Base-by-base conservation (phyloP, 2,888 invertebrate genomes). In the Hydriomena furcata region DNA sequence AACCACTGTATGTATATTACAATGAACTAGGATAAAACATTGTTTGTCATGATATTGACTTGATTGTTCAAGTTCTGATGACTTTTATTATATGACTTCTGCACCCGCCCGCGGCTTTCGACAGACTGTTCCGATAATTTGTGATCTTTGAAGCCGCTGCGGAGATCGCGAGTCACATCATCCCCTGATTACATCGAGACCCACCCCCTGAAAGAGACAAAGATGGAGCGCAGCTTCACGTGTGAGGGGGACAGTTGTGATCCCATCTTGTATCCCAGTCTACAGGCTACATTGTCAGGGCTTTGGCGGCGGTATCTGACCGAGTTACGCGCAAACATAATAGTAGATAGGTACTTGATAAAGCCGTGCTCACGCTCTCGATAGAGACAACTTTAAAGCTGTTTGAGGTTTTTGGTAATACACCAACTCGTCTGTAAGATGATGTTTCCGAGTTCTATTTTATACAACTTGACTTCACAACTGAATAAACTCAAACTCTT, bases 251-350 rank as follows among this genome's bases (percentile, higher is more conserved):
- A 82, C 68, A 65, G 86, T 65, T 71, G 88, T 76, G 84, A 88
- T 87, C 92, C 92, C 93, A 93, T 93, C 93, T 93, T 93, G 93
- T 93, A 79, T 80, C 82, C 82, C 84, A 69, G 89, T 90, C 89
- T 81, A 88, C 86, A 90, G 90, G 90, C 88, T 89, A 90, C 82
- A 81, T 90, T 88, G 90, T 90, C 90, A 90, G 79, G 77, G 79
- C 76, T 81, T 78, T 77, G 73, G 76, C 72, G 76, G 79, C 74
- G 70, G 79, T 79, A 76, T 79, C 79, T 79, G 79, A 76, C 84
- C 78, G 76, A 82, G 77, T 82, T 77, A 80, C 80, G 73, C 74
- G 71, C 70, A 66, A 73, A 76, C 68, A 74, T 77, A 72, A 73
- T 69, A 71, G 68, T 60, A 63, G 61, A 54, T 8, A 4, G 61